Percentiles rank a stretch among this genome's conserved stretches.
phyloP scores from a whole-genome alignment of 1,140 invertebrate species.

The Ooceraea biroi region DNA sequence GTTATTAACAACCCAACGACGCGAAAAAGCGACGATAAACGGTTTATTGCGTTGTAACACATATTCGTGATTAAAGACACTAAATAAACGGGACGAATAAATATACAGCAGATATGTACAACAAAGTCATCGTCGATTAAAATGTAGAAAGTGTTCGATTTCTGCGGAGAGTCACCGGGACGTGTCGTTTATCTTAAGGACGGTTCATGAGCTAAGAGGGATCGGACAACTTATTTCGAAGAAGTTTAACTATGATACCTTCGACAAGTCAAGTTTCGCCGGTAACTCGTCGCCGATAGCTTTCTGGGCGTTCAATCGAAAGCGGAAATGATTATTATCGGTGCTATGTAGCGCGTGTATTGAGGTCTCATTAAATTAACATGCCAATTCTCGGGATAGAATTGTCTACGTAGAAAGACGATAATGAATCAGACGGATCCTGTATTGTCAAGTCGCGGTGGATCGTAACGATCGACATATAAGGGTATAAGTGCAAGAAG shows the following conservation, averaged over 20 bases:
- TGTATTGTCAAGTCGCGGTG: constrained; percentile 1
- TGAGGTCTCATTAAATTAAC: constrained; percentile 36
- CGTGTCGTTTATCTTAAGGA: constrained; percentile 43
- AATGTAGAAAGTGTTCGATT: background rate
- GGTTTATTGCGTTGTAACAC: no score
- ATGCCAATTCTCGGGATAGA: background rate
- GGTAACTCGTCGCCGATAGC: background rate
- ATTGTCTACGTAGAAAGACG: background rate
- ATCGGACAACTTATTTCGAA: constrained; percentile 16
- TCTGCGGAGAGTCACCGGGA: background rate
- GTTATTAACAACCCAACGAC: background rate
- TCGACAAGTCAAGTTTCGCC: constrained; percentile 35
- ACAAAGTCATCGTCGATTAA: constrained; percentile 5
- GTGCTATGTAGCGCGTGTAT: background rate
- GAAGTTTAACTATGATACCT: constrained; percentile 32
- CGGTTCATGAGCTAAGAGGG: constrained; percentile 24
- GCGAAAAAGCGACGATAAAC: constrained; percentile 23
- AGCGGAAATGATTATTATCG: constrained; percentile 15
- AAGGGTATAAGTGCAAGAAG: constrained; percentile 23
- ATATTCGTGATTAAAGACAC: no score
- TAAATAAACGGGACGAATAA: background rate
- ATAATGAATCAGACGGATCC: background rate
- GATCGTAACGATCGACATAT: constrained; percentile 21
- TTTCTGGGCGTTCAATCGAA: background rate
- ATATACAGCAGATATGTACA: background rate